Percentiles rank a stretch among this genome's conserved stretches.
Evolutionary conservation across 2,888 invertebrate species (phyloP).

Genomic region (Mesorhabditis sp.): DNA sequence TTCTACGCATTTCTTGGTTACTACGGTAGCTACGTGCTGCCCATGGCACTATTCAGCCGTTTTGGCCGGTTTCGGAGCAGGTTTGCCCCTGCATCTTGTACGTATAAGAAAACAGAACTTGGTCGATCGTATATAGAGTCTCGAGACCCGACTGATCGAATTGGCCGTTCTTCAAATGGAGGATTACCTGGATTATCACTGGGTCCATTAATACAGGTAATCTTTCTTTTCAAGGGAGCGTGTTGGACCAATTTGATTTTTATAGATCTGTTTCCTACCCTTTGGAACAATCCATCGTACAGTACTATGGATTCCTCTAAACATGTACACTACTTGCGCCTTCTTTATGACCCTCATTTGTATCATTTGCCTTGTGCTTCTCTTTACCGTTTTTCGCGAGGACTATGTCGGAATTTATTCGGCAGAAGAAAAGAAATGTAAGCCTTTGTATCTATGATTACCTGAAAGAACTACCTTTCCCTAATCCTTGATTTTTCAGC

Average conservation of each 20-base stretch:
- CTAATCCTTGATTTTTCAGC: constrained; percentile 8
- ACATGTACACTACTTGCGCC: constrained; percentile 36
- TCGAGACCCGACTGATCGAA: constrained; percentile 36
- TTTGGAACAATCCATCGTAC: constrained; percentile 21
- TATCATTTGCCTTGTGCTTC: constrained; percentile 18
- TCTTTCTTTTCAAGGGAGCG: not conserved
- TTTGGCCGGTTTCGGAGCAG: constrained; percentile 27
- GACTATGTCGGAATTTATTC: constrained; percentile 32
- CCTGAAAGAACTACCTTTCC: not conserved
- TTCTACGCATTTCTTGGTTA: constrained; percentile 25
- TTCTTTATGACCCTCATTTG: constrained; percentile 25
- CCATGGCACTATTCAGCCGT: constrained; percentile 21
- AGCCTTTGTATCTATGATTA: too few species aligned
- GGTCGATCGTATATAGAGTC: constrained; percentile 24
- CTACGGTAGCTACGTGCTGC: constrained; percentile 18
- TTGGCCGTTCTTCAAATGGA: constrained; percentile 33
- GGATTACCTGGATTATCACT: constrained; percentile 33
- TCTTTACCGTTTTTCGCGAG: constrained; percentile 21
- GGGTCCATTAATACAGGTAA: constrained; percentile 36
- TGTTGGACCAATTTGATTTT: not conserved
- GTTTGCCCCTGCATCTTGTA: constrained; percentile 10
- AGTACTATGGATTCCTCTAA: constrained; percentile 22
- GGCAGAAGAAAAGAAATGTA: constrained; percentile 21
- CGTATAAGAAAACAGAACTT: not conserved
- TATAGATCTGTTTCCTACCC: constrained; percentile 29